Evolutionary conservation across 2,113 vertebrate species (phyloP).

Genomic region (Psophia crepitans): DNA sequence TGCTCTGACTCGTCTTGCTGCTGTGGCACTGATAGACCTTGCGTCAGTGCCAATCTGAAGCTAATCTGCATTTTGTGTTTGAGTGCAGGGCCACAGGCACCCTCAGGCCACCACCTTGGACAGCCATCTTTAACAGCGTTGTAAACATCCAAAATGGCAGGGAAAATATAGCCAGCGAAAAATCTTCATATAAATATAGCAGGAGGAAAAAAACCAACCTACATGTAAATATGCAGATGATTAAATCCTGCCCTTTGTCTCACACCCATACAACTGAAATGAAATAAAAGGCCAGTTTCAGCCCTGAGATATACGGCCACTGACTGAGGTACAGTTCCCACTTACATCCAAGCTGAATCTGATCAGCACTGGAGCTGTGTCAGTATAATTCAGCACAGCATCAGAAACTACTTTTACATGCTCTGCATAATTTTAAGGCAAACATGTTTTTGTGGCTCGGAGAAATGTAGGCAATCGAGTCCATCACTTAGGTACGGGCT

Average conservation of each 20-base stretch:
- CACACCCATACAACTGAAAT: not conserved
- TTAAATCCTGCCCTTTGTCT: not conserved
- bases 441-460: not conserved
- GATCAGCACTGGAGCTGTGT: not conserved
- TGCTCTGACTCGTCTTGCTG: not conserved
- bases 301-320: not conserved
- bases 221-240: not conserved
- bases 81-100: not conserved
- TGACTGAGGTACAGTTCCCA: not conserved
- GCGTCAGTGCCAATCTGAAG: accelerated
- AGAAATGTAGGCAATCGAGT: not conserved
- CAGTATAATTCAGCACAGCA: not conserved
- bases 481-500: not conserved
- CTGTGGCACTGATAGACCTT: not conserved
- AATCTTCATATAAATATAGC: not conserved
- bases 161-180: not conserved
- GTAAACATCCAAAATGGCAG: not conserved
- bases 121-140: not conserved
- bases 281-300: not conserved
- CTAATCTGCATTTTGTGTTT: not conserved
- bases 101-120: not conserved
- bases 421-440: not conserved
- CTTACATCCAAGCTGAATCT: not conserved
- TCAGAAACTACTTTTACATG: not conserved
- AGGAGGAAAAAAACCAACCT: not conserved